These are phyloP conservation scores for Dreissena rostriformis DNA, from an alignment of 1,140 invertebrate genomes.

Conservation along the genomic window DNA sequence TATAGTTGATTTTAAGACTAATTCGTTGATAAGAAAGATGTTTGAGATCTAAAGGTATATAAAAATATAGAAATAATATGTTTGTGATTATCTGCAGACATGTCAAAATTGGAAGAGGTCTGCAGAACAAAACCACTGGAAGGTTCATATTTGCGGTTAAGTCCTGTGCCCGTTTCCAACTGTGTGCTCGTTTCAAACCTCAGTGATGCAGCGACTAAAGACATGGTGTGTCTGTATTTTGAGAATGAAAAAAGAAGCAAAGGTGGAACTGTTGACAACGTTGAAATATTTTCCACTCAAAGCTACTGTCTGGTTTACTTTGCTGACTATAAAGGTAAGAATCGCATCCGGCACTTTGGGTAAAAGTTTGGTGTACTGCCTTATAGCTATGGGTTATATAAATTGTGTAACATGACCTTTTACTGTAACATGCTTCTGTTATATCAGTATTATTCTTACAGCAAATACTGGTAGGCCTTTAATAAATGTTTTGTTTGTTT, in stretches of 20 bases:
- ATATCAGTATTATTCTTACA: no score
- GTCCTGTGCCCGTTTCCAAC: conserved; percentile 23
- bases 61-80: no score
- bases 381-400: no score
- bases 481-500: no score
- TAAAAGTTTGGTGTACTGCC: no score
- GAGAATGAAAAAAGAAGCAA: conserved; percentile 34
- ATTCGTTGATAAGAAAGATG: no score
- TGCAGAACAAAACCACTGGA: conserved; percentile 20
- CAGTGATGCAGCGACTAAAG: conserved; percentile 17
- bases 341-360: no score
- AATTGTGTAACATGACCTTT: no score
- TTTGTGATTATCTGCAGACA: not conserved
- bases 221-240: conserved; percentile 51
- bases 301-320: conserved; percentile 49
- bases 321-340: conserved; percentile 40
- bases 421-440: no score
- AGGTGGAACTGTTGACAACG: conserved; percentile 44
- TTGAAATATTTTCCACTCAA: conserved; percentile 28
- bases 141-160: conserved; percentile 7
- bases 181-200: conserved; percentile 48
- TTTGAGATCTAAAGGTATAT: no score
- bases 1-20: no score
- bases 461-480: no score
- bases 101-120: conserved; percentile 18